Evolutionary conservation across 2,113 vertebrate genomes (phyloP), one percentile per base, ranked within the genome.

Genomic region (Triplophysa siluroides): DNA sequence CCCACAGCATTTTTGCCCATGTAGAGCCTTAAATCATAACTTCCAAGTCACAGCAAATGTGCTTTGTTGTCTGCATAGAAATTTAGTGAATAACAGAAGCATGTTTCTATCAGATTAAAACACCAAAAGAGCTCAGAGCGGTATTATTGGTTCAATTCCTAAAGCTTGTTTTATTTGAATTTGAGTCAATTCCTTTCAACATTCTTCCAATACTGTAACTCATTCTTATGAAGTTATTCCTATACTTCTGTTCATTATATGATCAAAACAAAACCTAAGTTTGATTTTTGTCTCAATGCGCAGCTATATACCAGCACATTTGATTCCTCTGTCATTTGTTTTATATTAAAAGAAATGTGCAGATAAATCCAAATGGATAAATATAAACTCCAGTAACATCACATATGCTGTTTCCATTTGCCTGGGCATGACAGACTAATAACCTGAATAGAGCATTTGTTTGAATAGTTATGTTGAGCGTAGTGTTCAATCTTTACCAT

Each of bases 371-470:
- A 18, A 56, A 56, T 19, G 6, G 7, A 7, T 29, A 33, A 10
- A 23, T 45, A 19, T 75, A 16, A 47, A 47, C 62, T 45, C 13
- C 38, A 19, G 58, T 75, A 75, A 47, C 72, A 12, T 62, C 21
- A 62, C 61, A 75, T 29, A 58, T 21, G 19, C 29, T 38, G 69
- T 72, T 58, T 72, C 26, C 41, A 63, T 75, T 63, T 62, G 41
- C 72, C 41, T 29, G 58, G 62, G 72, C 23, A 26, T 75, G 41
- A 75, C 60, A 72, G 56, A 75, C 58, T 62, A 26, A 75, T 62
- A 62, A 47, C 72, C 61, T 11, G 16, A 75, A 47, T 19, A 41
- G 33, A 2, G 19, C 0, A 56, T 56, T 56, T 72, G 5, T 14
- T 8, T 38, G 19, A 56, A 3, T 45, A 61, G 58, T 62, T n/a